phyloP scores from a whole-genome alignment of 2,113 vertebrate species.

The Rana temporaria region DNA sequence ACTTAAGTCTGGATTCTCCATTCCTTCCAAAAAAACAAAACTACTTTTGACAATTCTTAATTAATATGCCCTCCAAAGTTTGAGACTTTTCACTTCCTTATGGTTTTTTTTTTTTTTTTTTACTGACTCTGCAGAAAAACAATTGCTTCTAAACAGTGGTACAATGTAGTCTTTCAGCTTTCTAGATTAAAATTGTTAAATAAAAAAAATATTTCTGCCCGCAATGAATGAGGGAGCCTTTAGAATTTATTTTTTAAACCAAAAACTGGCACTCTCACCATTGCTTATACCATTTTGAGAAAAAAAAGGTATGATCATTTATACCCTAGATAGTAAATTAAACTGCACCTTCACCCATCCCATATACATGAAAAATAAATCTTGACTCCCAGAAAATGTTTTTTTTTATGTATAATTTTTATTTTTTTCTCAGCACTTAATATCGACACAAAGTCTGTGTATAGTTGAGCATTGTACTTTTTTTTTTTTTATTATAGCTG shows the following conservation, averaged over 20 bases:
- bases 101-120: no score
- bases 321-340: neutral
- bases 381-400: neutral
- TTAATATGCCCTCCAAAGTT: neutral
- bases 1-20: neutral
- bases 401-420: constrained; percentile 43
- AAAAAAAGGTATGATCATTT: neutral
- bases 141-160: neutral
- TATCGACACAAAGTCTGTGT: constrained; percentile 88
- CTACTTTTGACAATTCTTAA: neutral
- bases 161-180: neutral
- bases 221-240: neutral
- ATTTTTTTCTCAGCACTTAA: constrained; percentile 81
- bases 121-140: neutral
- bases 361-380: neutral
- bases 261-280: constrained; percentile 5
- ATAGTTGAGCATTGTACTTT: constrained; percentile 83
- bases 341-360: constrained; percentile 27
- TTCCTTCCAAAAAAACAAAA: neutral
- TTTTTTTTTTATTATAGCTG: constrained; percentile 64
- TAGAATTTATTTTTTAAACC: neutral
- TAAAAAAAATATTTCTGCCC: no score
- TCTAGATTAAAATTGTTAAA: neutral
- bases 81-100: neutral
- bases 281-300: neutral